phyloP scores from a whole-genome alignment of 2,113 vertebrate species.

The Cyanistes caeruleus region DNA sequence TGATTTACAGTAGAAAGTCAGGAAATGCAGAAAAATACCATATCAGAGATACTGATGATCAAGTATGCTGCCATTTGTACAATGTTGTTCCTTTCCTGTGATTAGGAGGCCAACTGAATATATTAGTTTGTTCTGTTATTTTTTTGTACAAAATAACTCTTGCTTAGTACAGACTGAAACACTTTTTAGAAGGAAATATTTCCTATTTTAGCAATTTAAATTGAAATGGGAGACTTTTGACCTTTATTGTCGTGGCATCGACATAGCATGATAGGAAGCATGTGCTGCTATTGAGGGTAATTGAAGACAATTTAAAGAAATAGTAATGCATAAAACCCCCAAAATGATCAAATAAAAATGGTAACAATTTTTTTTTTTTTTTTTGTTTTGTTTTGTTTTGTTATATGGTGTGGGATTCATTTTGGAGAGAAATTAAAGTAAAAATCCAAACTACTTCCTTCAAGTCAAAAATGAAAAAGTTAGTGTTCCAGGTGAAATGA shows the following conservation, averaged over 20 bases:
- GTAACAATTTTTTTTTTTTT: not conserved
- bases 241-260: not conserved
- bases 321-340: not conserved
- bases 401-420: not conserved
- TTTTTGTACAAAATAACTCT: not conserved
- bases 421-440: not conserved
- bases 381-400: not conserved
- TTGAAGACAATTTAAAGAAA: not conserved
- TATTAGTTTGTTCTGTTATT: not conserved
- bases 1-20: constrained; percentile 11
- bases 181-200: not conserved
- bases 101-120: not conserved
- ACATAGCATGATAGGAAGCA: not conserved
- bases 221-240: not conserved
- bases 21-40: constrained; percentile 10
- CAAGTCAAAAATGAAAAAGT: not conserved
- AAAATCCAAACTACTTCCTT: not conserved
- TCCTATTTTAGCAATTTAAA: not conserved
- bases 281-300: not conserved
- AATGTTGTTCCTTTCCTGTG: constrained; percentile 1
- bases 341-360: not conserved
- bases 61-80: not conserved
- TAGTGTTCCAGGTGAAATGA: constrained; percentile 9
- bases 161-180: not conserved
- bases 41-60: not conserved